Evolutionary conservation across 1,140 invertebrate genomes (phyloP).

Genomic region (Heliconius hermathena): DNA sequence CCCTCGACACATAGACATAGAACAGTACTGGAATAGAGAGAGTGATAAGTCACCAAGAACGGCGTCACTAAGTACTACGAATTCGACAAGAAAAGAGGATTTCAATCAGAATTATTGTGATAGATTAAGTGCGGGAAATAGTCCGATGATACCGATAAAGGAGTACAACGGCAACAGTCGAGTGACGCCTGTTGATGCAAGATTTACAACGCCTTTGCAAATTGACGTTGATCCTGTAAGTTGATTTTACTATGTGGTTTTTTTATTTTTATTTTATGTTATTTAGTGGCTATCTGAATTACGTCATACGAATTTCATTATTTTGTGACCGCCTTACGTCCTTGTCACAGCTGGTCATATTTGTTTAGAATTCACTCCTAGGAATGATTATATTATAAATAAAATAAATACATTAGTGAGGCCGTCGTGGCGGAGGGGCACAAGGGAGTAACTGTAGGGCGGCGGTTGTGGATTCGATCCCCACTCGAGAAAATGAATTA

Average conservation of each 20-base stretch:
- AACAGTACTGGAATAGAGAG: conserved; percentile 74
- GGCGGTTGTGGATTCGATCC: too few species aligned
- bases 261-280: not conserved
- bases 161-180: conserved; percentile 72
- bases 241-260: conserved; percentile 34
- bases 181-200: conserved; percentile 56
- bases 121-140: conserved; percentile 62
- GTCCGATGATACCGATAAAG: conserved; percentile 60
- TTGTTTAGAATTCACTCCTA: too few species aligned
- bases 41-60: conserved; percentile 63
- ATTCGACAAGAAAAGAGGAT: conserved; percentile 67
- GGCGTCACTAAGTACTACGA: conserved; percentile 62
- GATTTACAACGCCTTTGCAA: conserved; percentile 81
- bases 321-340: too few species aligned
- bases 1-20: conserved; percentile 78
- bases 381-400: too few species aligned
- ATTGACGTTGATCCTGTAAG: conserved; percentile 87
- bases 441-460: too few species aligned
- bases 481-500: too few species aligned
- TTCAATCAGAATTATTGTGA: conserved; percentile 78
- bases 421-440: too few species aligned
- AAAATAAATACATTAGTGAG: too few species aligned
- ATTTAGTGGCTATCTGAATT: too few species aligned
- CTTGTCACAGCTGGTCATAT: too few species aligned
- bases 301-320: too few species aligned